Evolutionary conservation across 2,113 vertebrate species (phyloP).

Genomic region (Phodopus roborovskii): DNA sequence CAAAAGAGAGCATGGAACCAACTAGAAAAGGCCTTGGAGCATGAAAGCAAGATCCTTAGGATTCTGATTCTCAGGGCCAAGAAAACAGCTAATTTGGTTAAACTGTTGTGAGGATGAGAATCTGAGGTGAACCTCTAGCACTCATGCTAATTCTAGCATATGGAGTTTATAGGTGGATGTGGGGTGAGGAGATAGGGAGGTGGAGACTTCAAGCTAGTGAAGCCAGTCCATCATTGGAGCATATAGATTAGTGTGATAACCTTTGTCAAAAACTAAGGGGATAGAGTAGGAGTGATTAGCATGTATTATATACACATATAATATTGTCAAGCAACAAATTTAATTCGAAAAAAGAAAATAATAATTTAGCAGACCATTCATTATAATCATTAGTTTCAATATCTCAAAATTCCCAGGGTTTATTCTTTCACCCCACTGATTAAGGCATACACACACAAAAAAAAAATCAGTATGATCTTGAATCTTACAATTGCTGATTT

Average conservation of each 20-base stretch:
- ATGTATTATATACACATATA: too few relatives aligned
- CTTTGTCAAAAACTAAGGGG: not conserved
- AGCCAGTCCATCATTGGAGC: not conserved
- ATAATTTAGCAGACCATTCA: not conserved
- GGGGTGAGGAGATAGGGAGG: not conserved
- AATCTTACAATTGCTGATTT: too few relatives aligned
- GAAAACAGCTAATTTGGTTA: not conserved
- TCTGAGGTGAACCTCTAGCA: not conserved
- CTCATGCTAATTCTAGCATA: not conserved
- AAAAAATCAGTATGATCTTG: not conserved
- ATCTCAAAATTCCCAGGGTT: not conserved
- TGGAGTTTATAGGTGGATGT: not conserved
- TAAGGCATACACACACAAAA: not conserved
- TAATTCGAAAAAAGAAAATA: not conserved
- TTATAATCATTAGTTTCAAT: not conserved
- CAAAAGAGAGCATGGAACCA: conserved; percentile 23
- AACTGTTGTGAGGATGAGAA: not conserved
- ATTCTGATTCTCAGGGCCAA: too few relatives aligned
- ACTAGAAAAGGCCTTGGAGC: not conserved
- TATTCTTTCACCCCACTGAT: not conserved
- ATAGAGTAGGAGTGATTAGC: too few relatives aligned
- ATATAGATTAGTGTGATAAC: not conserved
- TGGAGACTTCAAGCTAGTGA: too few relatives aligned
- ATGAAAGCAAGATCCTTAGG: not conserved
- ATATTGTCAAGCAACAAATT: too few relatives aligned